Percentiles rank a stretch among this genome's conserved stretches.
These are phyloP conservation scores for Diarsia dahlii DNA, from an alignment of 2,888 invertebrate species.

Conservation along the genomic window DNA sequence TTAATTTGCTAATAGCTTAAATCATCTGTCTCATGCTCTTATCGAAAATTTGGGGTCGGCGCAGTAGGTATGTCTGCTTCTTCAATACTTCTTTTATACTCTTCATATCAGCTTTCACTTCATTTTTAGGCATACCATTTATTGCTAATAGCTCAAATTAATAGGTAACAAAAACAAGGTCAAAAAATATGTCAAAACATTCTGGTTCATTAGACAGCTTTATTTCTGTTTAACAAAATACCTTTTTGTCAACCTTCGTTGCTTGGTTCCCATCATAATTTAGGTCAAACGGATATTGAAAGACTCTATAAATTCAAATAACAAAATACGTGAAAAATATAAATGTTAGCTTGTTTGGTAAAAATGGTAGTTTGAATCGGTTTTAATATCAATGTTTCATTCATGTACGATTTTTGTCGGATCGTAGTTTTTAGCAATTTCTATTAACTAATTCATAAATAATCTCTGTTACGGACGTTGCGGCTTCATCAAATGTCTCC, in stretches of 20 bases:
- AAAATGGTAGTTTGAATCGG: background rate
- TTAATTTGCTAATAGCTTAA: background rate
- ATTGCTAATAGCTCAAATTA: background rate
- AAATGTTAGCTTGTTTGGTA: too few relatives aligned
- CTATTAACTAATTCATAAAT: background rate
- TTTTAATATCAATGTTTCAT: slow-evolving; percentile 8
- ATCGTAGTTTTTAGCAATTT: background rate
- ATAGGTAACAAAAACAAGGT: background rate
- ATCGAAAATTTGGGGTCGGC: too few relatives aligned
- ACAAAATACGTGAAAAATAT: too few relatives aligned
- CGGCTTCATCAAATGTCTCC: too few relatives aligned
- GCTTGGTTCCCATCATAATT: slow-evolving; percentile 4
- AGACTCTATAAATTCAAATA: background rate
- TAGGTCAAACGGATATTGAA: slow-evolving; percentile 34
- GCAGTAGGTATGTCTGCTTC: too few relatives aligned
- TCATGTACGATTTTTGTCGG: background rate
- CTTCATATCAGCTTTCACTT: too few relatives aligned
- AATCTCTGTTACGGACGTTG: too few relatives aligned
- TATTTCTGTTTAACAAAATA: too few relatives aligned
- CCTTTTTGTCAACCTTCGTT: background rate
- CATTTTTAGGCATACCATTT: too few relatives aligned
- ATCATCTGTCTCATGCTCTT: too few relatives aligned
- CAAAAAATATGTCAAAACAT: slow-evolving; percentile 18
- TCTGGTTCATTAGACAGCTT: too few relatives aligned
- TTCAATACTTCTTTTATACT: too few relatives aligned